Conservation (phyloP, 2,888 invertebrate genomes). For the Pyrocoelia pectoralis region DNA sequence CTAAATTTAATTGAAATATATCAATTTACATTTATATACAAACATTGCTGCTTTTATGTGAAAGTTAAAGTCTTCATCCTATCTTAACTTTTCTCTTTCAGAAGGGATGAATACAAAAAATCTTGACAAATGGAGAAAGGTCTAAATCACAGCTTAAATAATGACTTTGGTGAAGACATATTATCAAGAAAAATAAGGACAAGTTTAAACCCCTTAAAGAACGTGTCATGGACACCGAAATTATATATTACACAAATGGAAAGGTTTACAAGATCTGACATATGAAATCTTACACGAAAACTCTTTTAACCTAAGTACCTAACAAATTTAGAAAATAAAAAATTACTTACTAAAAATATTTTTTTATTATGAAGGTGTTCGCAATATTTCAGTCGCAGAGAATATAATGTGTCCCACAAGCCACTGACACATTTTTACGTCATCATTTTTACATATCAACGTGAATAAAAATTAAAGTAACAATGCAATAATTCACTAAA, state of each 20-base stretch:
- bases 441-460: no score
- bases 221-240: neutral
- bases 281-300: neutral
- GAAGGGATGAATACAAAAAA: neutral
- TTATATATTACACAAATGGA: slow-evolving; percentile 1
- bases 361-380: no score
- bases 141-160: neutral
- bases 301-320: neutral
- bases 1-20: neutral
- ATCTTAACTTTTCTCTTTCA: neutral
- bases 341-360: no score
- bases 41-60: no score
- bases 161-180: neutral
- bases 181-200: slow-evolving; percentile 1
- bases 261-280: neutral
- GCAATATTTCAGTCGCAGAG: no score
- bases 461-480: no score
- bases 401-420: no score
- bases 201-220: neutral
- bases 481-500: no score
- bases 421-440: no score
- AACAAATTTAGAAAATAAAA: no score
- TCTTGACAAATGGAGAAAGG: slow-evolving; percentile 1
- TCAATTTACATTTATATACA: no score
- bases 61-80: neutral